Evolutionary conservation across 2,888 invertebrate genomes (phyloP), one percentile per base, ranked within the genome.

Genomic region (Thecophora atra): DNA sequence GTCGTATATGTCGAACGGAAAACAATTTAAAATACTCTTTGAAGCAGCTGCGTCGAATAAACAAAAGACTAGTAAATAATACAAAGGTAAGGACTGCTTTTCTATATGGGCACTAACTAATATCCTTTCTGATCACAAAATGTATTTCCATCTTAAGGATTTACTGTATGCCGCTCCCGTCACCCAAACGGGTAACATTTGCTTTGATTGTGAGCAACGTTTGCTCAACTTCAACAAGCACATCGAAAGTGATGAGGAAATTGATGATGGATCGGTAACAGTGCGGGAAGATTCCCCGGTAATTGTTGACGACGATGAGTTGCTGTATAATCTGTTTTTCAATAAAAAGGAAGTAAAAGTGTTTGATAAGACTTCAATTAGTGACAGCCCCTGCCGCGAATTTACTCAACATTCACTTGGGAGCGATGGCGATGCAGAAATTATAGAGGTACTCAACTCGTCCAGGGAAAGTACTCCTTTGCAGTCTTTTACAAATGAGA

Each of bases 271-370:
- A 6, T 17, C 17, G 17, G 64, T 13, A 37, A 42, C 21, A 28
- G 21, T n/a, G 6, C 65, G 71, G 8, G 71, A 76, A 28, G 76
- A 77, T 11, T 71, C 76, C 1, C 77, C 77, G 11, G 73, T 79
- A 17, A 79, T 79, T 70, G 78, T 79, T 5, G 78, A 79, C 54
- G 78, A 79, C 52, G 77, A 79, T 70, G 78, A 77, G 44, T 70
- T 78, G 70, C 54, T 79, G 5, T 78, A 77, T 11, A 71, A 73
- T 47, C 21, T 71, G 37, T 73, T 71, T 63, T 70, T 71, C 51
- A 54, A 65, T 5, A 70, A 70, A 63, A 30, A 70, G 28, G 37
- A 51, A 17, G n/a, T 3, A 3, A n/a, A 11, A 72, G 51, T n/a
- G 15, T 64, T 26, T 64, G 17, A 72, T 30, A 17, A 71, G 73